Conservation (phyloP, 1,140 invertebrate genomes). For the Drosophila ohnishii region DNA sequence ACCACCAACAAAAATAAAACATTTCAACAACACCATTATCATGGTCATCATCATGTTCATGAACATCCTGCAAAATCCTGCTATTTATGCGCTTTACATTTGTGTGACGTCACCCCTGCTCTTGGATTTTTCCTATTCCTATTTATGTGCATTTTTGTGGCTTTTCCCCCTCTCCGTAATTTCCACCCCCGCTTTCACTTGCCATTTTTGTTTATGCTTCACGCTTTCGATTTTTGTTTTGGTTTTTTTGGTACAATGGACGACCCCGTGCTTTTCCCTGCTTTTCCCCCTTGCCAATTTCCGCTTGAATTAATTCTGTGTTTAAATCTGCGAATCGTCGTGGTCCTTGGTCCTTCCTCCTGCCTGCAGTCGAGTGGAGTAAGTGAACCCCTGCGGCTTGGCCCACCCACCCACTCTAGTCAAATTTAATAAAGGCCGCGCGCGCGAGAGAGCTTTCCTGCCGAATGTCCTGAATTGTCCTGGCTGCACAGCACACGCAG, state of each 20-base stretch:
- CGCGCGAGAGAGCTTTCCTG: slow-evolving; percentile 8
- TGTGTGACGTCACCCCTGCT: slow-evolving; percentile 59
- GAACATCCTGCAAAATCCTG: slow-evolving; percentile 72
- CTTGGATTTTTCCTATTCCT: slow-evolving; percentile 42
- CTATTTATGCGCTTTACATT: slow-evolving; percentile 73
- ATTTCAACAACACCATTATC: slow-evolving; percentile 58
- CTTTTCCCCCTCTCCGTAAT: slow-evolving; percentile 33
- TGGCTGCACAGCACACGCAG: slow-evolving; percentile 54
- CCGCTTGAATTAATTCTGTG: slow-evolving; percentile 79
- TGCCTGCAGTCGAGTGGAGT: slow-evolving; percentile 66
- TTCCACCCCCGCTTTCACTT: slow-evolving; percentile 53
- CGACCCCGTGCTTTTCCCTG: slow-evolving; percentile 3
- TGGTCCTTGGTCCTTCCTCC: slow-evolving; percentile 24
- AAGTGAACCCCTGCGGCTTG: slow-evolving; percentile 69
- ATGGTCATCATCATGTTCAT: slow-evolving; percentile 58
- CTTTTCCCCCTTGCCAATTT: slow-evolving; percentile 63
- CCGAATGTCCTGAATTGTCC: slow-evolving; percentile 55
- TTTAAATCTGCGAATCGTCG: slow-evolving; percentile 70
- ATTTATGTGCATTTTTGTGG: slow-evolving; percentile 80
- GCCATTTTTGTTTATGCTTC: slow-evolving; percentile 73
- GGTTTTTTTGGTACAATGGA: slow-evolving; percentile 38
- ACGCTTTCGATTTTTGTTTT: slow-evolving; percentile 77
- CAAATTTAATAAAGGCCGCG: slow-evolving; percentile 71
- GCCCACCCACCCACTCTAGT: slow-evolving; percentile 33
- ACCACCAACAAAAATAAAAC: slow-evolving; percentile 45